phyloP scores from a whole-genome alignment of 1,140 invertebrate genomes.

The Hypsibius dujardini region DNA sequence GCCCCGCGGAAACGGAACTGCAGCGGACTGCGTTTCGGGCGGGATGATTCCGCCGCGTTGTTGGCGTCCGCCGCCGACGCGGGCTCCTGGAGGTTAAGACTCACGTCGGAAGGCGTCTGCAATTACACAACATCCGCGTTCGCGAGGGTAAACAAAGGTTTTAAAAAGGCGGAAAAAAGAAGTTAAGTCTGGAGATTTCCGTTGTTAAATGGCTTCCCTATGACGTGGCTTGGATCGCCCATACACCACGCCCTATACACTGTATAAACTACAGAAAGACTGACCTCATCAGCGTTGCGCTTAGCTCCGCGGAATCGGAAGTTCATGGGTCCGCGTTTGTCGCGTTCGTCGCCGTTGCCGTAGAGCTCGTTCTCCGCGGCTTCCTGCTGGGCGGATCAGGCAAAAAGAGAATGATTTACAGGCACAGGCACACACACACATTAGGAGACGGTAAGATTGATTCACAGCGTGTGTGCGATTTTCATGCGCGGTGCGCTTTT shows the following conservation, averaged over 20 bases:
- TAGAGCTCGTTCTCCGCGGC: neutral
- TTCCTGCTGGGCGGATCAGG: too few relatives aligned
- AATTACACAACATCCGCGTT: too few relatives aligned
- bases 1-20: constrained; percentile 11
- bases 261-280: neutral
- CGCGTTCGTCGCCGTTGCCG: neutral
- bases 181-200: too few relatives aligned
- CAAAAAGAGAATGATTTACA: neutral
- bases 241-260: too few relatives aligned
- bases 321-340: neutral
- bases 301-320: constrained; percentile 14
- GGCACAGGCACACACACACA: neutral
- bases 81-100: neutral
- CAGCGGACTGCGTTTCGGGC: constrained; percentile 3
- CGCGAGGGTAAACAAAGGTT: neutral
- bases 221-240: too few relatives aligned
- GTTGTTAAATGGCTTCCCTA: too few relatives aligned
- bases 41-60: neutral
- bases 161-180: neutral
- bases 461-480: neutral
- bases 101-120: neutral
- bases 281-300: constrained; percentile 3
- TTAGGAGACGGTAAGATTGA: neutral
- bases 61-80: neutral
- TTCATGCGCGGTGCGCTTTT: neutral